Conservation (phyloP, 1,140 invertebrate species). For the Drosophila takahashii region DNA sequence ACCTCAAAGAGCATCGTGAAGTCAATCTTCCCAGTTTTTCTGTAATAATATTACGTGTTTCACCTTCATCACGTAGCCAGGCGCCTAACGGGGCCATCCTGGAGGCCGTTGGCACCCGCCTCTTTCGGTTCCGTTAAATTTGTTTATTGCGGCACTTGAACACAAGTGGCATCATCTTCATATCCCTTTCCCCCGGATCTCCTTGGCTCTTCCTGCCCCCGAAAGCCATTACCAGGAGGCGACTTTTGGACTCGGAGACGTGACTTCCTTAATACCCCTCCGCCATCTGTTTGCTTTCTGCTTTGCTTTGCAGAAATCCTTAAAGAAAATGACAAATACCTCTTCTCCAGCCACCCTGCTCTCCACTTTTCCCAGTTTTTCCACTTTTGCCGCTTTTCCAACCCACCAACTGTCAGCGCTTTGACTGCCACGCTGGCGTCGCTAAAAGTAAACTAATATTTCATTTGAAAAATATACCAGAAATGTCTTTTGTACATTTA, state of each 20-base stretch:
- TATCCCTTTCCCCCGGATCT: slow-evolving; percentile 16
- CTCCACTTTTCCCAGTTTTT: neutral
- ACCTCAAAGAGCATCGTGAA: neutral
- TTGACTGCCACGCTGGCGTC: slow-evolving; percentile 67
- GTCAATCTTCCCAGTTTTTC: neutral
- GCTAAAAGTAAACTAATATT: slow-evolving; percentile 82
- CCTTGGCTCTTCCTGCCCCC: slow-evolving; percentile 4
- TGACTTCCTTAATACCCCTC: slow-evolving; percentile 45
- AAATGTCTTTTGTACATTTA: slow-evolving; percentile 82
- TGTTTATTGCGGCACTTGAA: slow-evolving; percentile 82
- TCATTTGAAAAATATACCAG: slow-evolving; percentile 81
- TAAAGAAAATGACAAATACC: slow-evolving; percentile 80
- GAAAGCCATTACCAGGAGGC: slow-evolving; percentile 45
- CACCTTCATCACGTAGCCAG: slow-evolving; percentile 67
- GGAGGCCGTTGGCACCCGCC: slow-evolving; percentile 45
- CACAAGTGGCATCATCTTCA: slow-evolving; percentile 78
- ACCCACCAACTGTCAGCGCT: slow-evolving; percentile 63
- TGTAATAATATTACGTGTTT: slow-evolving; percentile 32
- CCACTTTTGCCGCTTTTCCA: neutral
- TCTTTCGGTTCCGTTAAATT: slow-evolving; percentile 64
- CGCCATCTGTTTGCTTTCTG: slow-evolving; percentile 43
- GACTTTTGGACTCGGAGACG: slow-evolving; percentile 62
- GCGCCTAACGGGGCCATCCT: slow-evolving; percentile 33
- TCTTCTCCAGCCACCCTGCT: slow-evolving; percentile 10
- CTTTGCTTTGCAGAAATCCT: slow-evolving; percentile 79